phyloP scores from a whole-genome alignment of 2,113 vertebrate genomes.

The Clupea harengus region DNA sequence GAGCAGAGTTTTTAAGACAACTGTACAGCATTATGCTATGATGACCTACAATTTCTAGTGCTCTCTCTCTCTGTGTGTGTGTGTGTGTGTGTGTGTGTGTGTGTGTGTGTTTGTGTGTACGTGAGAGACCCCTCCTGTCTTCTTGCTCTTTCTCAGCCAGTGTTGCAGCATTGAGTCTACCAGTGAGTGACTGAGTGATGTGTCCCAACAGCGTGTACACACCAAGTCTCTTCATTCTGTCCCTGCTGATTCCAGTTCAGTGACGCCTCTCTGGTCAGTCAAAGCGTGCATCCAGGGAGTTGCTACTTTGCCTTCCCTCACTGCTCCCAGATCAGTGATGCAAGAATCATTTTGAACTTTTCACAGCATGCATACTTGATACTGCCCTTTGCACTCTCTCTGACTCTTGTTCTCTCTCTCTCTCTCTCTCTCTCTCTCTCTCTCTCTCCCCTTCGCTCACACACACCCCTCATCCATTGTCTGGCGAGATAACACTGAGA shows the following conservation, averaged over 20 bases:
- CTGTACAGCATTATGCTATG: no score
- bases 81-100: no score
- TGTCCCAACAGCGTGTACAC: neutral
- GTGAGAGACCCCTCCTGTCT: neutral
- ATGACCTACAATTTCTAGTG: no score
- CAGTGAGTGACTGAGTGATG: neutral
- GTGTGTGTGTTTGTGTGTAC: no score
- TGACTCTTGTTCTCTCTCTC: neutral
- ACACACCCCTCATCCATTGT: neutral
- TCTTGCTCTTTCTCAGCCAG: neutral
- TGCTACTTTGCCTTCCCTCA: neutral
- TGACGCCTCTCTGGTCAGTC: neutral
- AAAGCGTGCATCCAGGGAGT: neutral
- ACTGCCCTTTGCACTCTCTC: neutral
- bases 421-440: slow-evolving; percentile 44
- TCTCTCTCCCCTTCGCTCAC: neutral
- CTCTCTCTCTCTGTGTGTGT: no score
- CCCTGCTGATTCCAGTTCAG: neutral
- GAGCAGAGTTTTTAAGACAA: no score
- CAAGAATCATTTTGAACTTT: neutral
- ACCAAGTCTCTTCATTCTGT: neutral
- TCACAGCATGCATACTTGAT: neutral
- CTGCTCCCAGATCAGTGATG: neutral
- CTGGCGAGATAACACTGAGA: neutral
- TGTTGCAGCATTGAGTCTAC: neutral